A percentile compares a stretch with the other conserved stretches of the same genome.
These are phyloP conservation scores for Pongo pygmaeus DNA, from an alignment of 2,113 vertebrate species.

Conservation along the genomic window DNA sequence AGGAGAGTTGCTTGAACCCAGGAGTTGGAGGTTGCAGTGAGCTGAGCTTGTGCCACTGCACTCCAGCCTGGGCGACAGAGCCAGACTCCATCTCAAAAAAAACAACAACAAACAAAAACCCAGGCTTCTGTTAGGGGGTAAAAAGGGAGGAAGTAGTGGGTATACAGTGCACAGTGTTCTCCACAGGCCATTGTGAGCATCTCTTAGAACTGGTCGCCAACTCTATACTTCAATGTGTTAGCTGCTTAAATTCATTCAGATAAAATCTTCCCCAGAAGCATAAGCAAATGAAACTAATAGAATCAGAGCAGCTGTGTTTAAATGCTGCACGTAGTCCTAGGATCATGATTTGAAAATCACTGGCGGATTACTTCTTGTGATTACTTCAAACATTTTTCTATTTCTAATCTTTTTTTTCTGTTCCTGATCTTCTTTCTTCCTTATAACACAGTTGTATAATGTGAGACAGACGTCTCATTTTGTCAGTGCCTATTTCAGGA, in stretches of 20 bases:
- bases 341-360: neutral
- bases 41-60: no score
- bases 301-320: neutral
- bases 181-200: neutral
- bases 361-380: neutral
- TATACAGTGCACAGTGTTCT: neutral
- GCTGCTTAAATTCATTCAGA: neutral
- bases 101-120: no score
- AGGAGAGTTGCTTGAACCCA: neutral
- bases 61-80: neutral
- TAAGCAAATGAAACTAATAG: neutral
- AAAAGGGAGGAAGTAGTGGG: neutral
- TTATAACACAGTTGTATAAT: neutral
- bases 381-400: neutral
- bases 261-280: conserved; percentile 11
- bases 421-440: neutral
- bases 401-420: neutral
- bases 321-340: neutral
- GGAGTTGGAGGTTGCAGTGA: neutral
- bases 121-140: neutral
- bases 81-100: neutral
- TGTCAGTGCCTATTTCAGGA: neutral
- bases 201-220: neutral
- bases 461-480: neutral
- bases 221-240: neutral